phyloP scores from a whole-genome alignment of 2,888 invertebrate species.

The Eugnorisma glareosa region DNA sequence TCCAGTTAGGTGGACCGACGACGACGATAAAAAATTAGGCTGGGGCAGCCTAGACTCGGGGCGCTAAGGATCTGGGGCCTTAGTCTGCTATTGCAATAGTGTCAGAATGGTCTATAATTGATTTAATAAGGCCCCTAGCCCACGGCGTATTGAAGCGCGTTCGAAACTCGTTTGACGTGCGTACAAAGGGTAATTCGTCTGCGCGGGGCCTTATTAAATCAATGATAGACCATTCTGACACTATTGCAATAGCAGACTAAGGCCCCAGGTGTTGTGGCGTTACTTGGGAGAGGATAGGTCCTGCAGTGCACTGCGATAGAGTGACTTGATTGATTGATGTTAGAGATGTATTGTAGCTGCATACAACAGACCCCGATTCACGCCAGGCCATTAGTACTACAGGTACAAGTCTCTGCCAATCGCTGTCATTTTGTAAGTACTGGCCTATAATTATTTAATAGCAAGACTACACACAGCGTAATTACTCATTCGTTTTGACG shows the following conservation, averaged over 20 bases:
- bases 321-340: background rate
- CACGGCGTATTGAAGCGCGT: too few relatives aligned
- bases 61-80: too few relatives aligned
- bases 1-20: background rate
- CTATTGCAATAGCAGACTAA: too few relatives aligned
- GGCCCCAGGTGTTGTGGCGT: background rate
- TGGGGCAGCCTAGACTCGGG: background rate
- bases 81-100: too few relatives aligned
- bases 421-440: background rate
- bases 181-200: too few relatives aligned
- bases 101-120: too few relatives aligned
- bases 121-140: too few relatives aligned
- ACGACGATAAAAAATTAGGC: too few relatives aligned
- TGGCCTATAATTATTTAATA: slow-evolving; percentile 40
- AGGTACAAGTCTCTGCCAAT: background rate
- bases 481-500: slow-evolving; percentile 34
- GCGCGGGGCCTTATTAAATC: too few relatives aligned
- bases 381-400: background rate
- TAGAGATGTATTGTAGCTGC: background rate
- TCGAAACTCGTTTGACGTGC: too few relatives aligned
- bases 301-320: background rate
- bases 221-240: too few relatives aligned
- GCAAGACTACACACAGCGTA: slow-evolving; percentile 34
- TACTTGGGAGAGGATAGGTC: background rate
- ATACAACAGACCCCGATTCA: background rate